phyloP scores from a whole-genome alignment of 2,113 vertebrate genomes.

The Chlorodrepanis virens region DNA sequence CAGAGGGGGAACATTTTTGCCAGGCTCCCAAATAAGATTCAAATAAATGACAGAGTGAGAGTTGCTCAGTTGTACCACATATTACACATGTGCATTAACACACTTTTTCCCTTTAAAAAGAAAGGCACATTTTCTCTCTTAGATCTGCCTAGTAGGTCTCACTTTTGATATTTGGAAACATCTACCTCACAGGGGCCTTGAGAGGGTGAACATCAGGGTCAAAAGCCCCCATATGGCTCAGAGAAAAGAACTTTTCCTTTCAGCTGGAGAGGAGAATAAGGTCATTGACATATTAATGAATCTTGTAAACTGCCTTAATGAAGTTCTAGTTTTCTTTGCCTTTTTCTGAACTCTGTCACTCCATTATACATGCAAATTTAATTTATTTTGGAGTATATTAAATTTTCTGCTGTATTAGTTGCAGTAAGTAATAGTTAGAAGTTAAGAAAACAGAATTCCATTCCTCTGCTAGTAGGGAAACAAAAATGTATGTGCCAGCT shows the following conservation, averaged over 20 bases:
- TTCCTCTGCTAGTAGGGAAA: slow-evolving; percentile 15
- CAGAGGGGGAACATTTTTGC: background rate
- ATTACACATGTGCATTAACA: slow-evolving; percentile 28
- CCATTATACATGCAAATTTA: slow-evolving; percentile 51
- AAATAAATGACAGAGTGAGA: background rate
- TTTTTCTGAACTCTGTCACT: slow-evolving; percentile 60
- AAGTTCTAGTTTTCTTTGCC: slow-evolving; percentile 60
- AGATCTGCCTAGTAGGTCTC: slow-evolving; percentile 37
- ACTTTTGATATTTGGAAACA: slow-evolving; percentile 26
- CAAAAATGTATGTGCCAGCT: slow-evolving; percentile 4
- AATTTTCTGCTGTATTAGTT: slow-evolving; percentile 44
- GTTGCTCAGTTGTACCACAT: background rate
- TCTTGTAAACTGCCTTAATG: slow-evolving; percentile 56
- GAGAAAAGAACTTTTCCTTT: slow-evolving; percentile 52
- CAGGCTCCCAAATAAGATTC: background rate
- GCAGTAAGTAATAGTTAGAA: slow-evolving; percentile 61
- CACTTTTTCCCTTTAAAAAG: background rate
- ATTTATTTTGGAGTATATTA: slow-evolving; percentile 64
- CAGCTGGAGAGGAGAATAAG: slow-evolving; percentile 36
- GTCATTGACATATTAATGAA: slow-evolving; percentile 52
- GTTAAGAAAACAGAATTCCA: slow-evolving; percentile 59
- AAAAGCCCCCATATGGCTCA: slow-evolving; percentile 48
- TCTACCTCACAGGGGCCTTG: slow-evolving; percentile 38
- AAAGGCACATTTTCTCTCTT: slow-evolving; percentile 9
- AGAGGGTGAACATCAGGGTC: slow-evolving; percentile 47